These are phyloP conservation scores for Pachypeltis micranthus DNA, from an alignment of 1,140 invertebrate genomes.

Conservation along the genomic window DNA sequence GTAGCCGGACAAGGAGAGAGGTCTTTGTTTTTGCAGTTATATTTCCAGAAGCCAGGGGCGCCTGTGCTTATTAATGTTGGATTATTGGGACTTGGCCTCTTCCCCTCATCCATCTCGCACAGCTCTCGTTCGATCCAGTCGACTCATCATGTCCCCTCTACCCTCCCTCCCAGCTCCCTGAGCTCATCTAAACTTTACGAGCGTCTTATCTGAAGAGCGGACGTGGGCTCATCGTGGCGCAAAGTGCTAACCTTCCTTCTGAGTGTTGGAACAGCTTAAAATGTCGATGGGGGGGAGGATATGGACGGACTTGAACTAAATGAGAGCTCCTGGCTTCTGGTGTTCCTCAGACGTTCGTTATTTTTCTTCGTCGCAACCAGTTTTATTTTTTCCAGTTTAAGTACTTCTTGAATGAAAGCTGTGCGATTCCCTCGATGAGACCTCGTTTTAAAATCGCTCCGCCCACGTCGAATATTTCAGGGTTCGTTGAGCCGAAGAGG, in stretches of 20 bases:
- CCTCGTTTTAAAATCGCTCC: background rate
- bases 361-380: background rate
- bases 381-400: background rate
- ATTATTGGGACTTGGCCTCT: background rate
- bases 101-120: background rate
- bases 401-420: background rate
- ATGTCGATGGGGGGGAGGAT: background rate
- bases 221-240: background rate
- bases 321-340: background rate
- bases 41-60: background rate
- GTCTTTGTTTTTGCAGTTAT: background rate
- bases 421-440: background rate
- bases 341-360: too few relatives aligned
- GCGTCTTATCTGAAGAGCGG: background rate
- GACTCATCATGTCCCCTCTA: too few relatives aligned
- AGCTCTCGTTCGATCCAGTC: background rate
- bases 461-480: too few relatives aligned
- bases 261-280: background rate
- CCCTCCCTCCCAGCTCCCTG: too few relatives aligned
- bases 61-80: background rate
- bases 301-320: background rate
- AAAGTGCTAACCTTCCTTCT: too few relatives aligned
- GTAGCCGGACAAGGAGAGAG: background rate
- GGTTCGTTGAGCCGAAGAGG: too few relatives aligned
- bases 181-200: too few relatives aligned